phyloP scores from a whole-genome alignment of 2,797 vertebrate species.

The Gymnocypris eckloni region DNA sequence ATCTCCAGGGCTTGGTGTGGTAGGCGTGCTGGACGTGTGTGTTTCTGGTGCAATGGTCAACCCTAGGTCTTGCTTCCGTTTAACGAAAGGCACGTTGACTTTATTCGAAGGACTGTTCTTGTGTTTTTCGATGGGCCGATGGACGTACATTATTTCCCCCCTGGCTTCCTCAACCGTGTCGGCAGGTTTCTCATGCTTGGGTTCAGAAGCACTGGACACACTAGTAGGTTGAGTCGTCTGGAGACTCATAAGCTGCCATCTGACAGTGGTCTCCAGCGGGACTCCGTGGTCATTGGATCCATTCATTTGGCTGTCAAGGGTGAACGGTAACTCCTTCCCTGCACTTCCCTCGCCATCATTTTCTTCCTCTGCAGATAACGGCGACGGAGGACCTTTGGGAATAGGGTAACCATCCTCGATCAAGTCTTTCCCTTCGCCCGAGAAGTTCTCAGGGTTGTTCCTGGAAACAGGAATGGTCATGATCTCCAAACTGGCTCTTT shows the following conservation, averaged over 20 bases:
- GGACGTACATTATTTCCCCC: slow-evolving; percentile 75
- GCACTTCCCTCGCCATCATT: slow-evolving; percentile 76
- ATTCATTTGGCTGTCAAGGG: slow-evolving; percentile 48
- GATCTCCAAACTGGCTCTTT: slow-evolving; percentile 74
- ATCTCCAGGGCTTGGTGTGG: slow-evolving; percentile 58
- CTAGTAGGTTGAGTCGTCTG: slow-evolving; percentile 61
- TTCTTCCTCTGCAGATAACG: slow-evolving; percentile 63
- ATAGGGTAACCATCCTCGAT: slow-evolving; percentile 61
- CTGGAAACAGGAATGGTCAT: slow-evolving; percentile 72
- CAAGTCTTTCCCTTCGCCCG: slow-evolving; percentile 78
- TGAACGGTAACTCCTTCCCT: slow-evolving; percentile 62
- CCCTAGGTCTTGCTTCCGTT: slow-evolving; percentile 61
- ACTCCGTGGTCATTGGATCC: slow-evolving; percentile 55
- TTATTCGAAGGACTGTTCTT: slow-evolving; percentile 10
- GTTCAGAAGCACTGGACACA: slow-evolving; percentile 20
- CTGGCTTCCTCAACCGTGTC: slow-evolving; percentile 69
- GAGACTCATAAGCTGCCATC: slow-evolving; percentile 73
- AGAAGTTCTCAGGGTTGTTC: slow-evolving; percentile 79
- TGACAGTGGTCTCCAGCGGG: slow-evolving; percentile 68
- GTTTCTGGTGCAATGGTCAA: slow-evolving; percentile 26
- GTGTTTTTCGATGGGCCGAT: slow-evolving; percentile 61
- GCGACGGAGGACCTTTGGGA: slow-evolving; percentile 32
- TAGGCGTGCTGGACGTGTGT: slow-evolving; percentile 38
- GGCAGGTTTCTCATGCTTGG: slow-evolving; percentile 46
- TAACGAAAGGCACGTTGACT: slow-evolving; percentile 53